Evolutionary conservation across 2,888 invertebrate genomes (phyloP).

Genomic region (Meganola albula): DNA sequence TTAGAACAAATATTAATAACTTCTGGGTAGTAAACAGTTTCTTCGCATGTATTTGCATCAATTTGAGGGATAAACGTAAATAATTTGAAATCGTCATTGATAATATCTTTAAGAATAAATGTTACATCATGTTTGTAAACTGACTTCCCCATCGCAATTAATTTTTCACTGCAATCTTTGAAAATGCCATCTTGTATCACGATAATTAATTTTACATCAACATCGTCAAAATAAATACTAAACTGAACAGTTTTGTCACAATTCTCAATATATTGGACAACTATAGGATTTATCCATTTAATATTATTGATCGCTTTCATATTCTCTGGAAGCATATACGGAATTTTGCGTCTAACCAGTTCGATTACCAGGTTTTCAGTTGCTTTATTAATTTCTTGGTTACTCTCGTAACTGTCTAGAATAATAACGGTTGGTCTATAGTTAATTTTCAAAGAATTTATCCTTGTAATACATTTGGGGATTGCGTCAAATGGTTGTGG

Average conservation of each 20-base stretch:
- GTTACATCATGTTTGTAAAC: slow-evolving; percentile 36
- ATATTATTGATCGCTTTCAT: too few relatives aligned
- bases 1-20: slow-evolving; percentile 37
- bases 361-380: too few relatives aligned
- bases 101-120: slow-evolving; percentile 30
- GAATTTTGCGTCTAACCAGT: too few relatives aligned
- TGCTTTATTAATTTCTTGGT: too few relatives aligned
- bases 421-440: slow-evolving; percentile 29
- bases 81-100: slow-evolving; percentile 22
- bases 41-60: slow-evolving; percentile 35
- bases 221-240: slow-evolving; percentile 17
- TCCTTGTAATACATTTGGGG: slow-evolving; percentile 24
- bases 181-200: slow-evolving; percentile 24
- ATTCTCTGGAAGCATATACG: too few relatives aligned
- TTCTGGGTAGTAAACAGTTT: slow-evolving; percentile 17
- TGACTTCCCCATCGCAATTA: slow-evolving; percentile 29
- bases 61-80: slow-evolving; percentile 37
- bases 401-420: slow-evolving; percentile 9
- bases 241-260: slow-evolving; percentile 25
- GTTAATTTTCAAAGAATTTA: slow-evolving; percentile 19
- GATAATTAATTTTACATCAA: slow-evolving; percentile 34
- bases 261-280: slow-evolving; percentile 27
- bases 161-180: slow-evolving; percentile 13
- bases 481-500: slow-evolving; percentile 20
- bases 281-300: too few relatives aligned